Evolutionary conservation across 2,797 vertebrate genomes (phyloP), one percentile per base, ranked within the genome.

Genomic region (Eulemur albifrons): DNA sequence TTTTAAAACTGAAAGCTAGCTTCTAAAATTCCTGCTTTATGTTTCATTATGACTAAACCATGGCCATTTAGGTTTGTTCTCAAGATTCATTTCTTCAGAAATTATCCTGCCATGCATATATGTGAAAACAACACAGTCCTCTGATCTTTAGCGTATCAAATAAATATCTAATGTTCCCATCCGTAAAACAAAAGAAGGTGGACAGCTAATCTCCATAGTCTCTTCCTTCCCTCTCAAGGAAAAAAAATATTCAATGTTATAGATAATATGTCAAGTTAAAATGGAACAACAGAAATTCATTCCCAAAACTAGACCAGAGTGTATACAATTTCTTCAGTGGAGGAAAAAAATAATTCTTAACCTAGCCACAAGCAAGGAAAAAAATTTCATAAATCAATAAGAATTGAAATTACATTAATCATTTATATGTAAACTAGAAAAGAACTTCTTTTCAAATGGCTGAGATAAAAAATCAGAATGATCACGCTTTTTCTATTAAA

Each of bases 351-450:
- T 48, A 88, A 70, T 76, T 50, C 57, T 93, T 50, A 61, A 21
- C n/a, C 70, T 50, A 70, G 65, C 23, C 81, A 95, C 25, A 88
- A 75, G 35, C 65, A 48, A 93, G n/a, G 17, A 95, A 27, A 92
- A 97, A 59, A 73, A 65, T 35, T 11, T 90, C 45, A 59, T 43
- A 70, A 88, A 93, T 94, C 48, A 48, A 17, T 83, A 90, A 90
- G 63, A 93, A 94, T 0, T 88, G 30, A 92, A 95, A 95, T 88
- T 80, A 61, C n/a, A 84, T 95, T 93, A 93, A 93, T 94, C 90
- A 85, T 85, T 93, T 88, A 94, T 84, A 95, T 35, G 27, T 77
- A 95, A 95, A 82, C 48, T 61, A 83, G 83, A 90, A 89, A 50
- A 83, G 9, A 81, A 70, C 20, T 85, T 38, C 14, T 92, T 95